Evolutionary conservation across 2,888 invertebrate species (phyloP), one percentile per base, ranked within the genome.

Genomic region (Spicauda simplicius): DNA sequence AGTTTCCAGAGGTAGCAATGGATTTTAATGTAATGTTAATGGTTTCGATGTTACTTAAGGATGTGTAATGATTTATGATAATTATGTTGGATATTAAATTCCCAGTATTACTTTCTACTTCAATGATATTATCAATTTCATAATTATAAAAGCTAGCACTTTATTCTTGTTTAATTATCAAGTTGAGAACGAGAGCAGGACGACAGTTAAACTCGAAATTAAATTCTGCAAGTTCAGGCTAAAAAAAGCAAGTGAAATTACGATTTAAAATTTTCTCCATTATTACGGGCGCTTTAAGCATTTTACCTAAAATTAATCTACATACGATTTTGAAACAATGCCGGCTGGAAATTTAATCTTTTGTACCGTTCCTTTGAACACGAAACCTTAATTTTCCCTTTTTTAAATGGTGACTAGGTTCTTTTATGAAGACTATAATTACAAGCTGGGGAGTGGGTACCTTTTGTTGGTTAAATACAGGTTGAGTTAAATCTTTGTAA

Each of bases 401-500:
- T 41, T 63, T 63, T 56, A 55, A 25, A 63, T 63, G 30, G 48
- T 18, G 63, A 30, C 63, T 63, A 48, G 56, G 63, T 63, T 63
- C 56, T 56, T 56, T 63, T 56, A 63, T 63, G 48, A 56, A 63
- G 55, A 56, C 56, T 54, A 56, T 63, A 63, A 63, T 63, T 63
- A 63, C 63, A 63, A 63, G 63, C 57, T 11, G 57, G 14, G 57
- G 14, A 16, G 30, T 30, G 60, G 12, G 48, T 55, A 56, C 63
- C 56, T 41, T 56, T 63, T 63, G 63, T 63, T 56, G 20, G 19
- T 18, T 41, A 63, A 63, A 56, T 63, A 63, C 63, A 63, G 63
- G 63, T 56, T 55, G 55, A 63, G 63, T 56, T 20, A 25, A 63
- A 63, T 63, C 63, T 63, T 54, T 54, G 63, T 63, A 63, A 63